A percentile compares a stretch with the other conserved stretches of the same genome.
phyloP scores from a whole-genome alignment of 1,140 invertebrate species.

The Portunus trituberculatus region DNA sequence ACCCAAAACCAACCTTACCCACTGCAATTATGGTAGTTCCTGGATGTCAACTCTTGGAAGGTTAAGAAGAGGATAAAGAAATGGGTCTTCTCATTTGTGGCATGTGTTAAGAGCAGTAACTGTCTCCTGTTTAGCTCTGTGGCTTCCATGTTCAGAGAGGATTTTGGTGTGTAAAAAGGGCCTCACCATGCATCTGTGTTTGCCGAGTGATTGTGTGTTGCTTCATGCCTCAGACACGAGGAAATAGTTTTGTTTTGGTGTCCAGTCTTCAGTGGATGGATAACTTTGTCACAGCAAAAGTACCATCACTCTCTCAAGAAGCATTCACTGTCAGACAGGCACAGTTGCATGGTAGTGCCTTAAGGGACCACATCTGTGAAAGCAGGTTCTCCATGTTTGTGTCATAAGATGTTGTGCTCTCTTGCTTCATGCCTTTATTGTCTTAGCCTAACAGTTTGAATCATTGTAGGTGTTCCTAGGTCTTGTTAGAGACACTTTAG shows the following conservation, averaged over 20 bases:
- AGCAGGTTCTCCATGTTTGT: not conserved
- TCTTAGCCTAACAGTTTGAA: not conserved
- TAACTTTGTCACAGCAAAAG: no score
- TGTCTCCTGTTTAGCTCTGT: not conserved
- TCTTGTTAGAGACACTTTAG: not conserved
- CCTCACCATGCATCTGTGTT: not conserved
- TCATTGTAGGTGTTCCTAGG: not conserved
- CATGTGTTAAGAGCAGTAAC: not conserved
- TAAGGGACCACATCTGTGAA: constrained; percentile 9
- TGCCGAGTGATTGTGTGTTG: not conserved
- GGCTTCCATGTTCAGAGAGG: not conserved
- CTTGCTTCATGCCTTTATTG: constrained; percentile 10
- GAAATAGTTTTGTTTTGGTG: no score
- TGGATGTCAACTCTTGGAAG: not conserved
- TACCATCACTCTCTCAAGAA: no score
- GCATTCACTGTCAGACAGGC: not conserved
- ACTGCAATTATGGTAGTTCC: no score
- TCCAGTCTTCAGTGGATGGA: no score
- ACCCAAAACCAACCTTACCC: no score
- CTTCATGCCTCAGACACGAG: no score
- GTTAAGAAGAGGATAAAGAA: not conserved
- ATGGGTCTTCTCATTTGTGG: not conserved
- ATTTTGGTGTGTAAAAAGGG: not conserved
- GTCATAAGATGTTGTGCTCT: not conserved
- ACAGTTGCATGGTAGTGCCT: not conserved